phyloP scores from a whole-genome alignment of 2,113 vertebrate genomes.

The Amphiprion percula region DNA sequence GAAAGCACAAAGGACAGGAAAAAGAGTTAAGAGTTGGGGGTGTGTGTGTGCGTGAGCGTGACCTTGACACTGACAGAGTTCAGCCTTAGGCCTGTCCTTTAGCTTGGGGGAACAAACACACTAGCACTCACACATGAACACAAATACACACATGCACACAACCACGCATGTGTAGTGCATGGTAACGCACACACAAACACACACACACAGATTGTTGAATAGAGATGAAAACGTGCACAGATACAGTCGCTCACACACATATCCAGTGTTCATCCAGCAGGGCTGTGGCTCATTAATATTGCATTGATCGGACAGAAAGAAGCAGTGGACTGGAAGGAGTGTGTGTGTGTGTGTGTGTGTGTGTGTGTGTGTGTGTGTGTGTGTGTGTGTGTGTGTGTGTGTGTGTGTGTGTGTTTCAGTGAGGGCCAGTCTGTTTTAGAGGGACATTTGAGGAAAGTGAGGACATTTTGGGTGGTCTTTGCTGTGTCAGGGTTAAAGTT shows the following conservation, averaged over 20 bases:
- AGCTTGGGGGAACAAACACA: conserved; percentile 21
- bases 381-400: background rate
- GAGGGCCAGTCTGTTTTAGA: conserved; percentile 2
- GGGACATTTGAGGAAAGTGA: background rate
- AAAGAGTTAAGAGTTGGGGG: background rate
- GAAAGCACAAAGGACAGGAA: background rate
- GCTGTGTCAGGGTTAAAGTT: too few species aligned
- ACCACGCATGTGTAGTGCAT: too few species aligned
- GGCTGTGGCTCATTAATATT: conserved; percentile 76
- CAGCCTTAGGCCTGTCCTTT: conserved; percentile 60
- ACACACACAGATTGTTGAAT: background rate
- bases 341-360: conserved; percentile 23
- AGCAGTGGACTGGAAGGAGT: conserved; percentile 59
- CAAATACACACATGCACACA: background rate
- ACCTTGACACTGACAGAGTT: conserved; percentile 63
- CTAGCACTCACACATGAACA: background rate
- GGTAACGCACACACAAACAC: background rate
- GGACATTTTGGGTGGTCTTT: background rate
- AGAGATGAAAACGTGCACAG: too few species aligned
- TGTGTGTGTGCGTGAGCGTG: conserved; percentile 16
- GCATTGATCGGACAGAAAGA: conserved; percentile 71
- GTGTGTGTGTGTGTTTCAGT: background rate
- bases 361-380: background rate
- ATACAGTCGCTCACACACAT: background rate
- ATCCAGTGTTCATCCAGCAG: conserved; percentile 39